These are phyloP conservation scores for Chitala chitala DNA, from an alignment of 2,113 vertebrate species.

Conservation along the genomic window DNA sequence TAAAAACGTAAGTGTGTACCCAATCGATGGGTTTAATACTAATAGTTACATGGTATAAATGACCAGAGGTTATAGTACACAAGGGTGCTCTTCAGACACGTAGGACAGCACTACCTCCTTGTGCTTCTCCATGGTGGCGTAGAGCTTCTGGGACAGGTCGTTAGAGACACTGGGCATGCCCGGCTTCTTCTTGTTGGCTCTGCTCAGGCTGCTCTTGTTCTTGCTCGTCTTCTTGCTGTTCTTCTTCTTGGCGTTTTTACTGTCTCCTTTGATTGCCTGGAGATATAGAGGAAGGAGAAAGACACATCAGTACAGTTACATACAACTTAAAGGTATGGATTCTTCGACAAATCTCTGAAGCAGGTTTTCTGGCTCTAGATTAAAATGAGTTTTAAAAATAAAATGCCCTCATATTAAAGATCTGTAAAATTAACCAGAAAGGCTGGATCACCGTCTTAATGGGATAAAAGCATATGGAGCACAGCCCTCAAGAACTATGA, in stretches of 20 bases:
- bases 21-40: no score
- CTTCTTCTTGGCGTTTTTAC: slow-evolving; percentile 98
- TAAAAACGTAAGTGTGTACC: no score
- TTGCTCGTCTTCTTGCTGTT: slow-evolving; percentile 99
- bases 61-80: no score
- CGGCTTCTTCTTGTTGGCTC: slow-evolving; percentile 95
- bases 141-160: slow-evolving; percentile 93
- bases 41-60: no score
- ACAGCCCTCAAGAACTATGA: background rate
- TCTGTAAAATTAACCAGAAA: background rate
- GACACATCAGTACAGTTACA: background rate
- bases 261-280: slow-evolving; percentile 91
- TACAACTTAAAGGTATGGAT: background rate
- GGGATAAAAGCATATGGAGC: background rate
- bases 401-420: no score
- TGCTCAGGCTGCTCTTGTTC: slow-evolving; percentile 94
- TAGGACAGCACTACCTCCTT: slow-evolving; percentile 76
- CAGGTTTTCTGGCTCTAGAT: no score
- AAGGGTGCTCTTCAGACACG: no score
- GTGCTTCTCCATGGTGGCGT: slow-evolving; percentile 98
- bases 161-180: slow-evolving; percentile 97
- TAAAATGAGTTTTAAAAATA: no score
- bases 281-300: background rate
- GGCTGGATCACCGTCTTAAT: background rate
- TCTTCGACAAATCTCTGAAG: no score